Percentiles rank a stretch among this genome's conserved stretches.
Evolutionary conservation across 2,888 invertebrate species (phyloP).

Genomic region (Pomacea canaliculata): DNA sequence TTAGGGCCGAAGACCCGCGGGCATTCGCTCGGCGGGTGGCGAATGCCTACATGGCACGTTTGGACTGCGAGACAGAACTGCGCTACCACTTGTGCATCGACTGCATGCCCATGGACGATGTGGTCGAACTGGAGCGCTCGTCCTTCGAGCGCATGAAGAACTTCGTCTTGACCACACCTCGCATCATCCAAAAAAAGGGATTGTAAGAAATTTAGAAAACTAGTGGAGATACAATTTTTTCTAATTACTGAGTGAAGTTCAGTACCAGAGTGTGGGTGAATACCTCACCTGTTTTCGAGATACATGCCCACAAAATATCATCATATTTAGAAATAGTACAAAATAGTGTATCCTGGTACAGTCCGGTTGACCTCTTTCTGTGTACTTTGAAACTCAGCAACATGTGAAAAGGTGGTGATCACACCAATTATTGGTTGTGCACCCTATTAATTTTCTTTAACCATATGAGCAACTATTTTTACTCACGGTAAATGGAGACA

Average conservation of each 20-base stretch:
- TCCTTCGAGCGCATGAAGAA: conserved; percentile 68
- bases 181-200: conserved; percentile 65
- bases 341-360: no score
- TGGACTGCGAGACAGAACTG: conserved; percentile 64
- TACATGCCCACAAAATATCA: not conserved
- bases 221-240: not conserved
- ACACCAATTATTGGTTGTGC: no score
- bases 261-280: no score
- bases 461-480: no score
- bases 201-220: conserved; percentile 5
- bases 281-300: no score
- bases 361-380: no score
- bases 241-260: not conserved
- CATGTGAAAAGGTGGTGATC: no score
- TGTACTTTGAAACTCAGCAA: no score
- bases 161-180: conserved; percentile 64
- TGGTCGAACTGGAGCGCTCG: conserved; percentile 74
- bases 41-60: conserved; percentile 74
- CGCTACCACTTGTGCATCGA: conserved; percentile 84
- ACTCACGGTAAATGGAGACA: no score
- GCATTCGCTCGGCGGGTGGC: conserved; percentile 79
- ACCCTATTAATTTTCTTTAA: no score
- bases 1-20: conserved; percentile 84
- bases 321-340: no score
- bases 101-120: conserved; percentile 78